These are phyloP conservation scores for Rhinichthys osculus DNA, from an alignment of 2,797 vertebrate species.

Conservation along the genomic window DNA sequence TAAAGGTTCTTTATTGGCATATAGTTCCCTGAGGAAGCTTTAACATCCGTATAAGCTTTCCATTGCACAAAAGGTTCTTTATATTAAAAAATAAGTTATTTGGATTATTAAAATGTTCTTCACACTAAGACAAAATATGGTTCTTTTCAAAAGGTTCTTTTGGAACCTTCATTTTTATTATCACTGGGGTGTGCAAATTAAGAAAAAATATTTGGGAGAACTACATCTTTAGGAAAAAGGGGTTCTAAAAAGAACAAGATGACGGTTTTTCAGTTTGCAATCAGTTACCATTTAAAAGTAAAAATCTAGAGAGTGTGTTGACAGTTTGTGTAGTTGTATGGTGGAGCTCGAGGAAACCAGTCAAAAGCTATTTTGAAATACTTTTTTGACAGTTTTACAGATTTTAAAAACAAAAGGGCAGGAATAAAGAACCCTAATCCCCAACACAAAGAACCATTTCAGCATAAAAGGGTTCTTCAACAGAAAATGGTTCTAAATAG, in stretches of 20 bases:
- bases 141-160: background rate
- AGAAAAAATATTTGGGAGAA: background rate
- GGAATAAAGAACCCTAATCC: background rate
- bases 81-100: background rate
- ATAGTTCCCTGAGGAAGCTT: background rate
- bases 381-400: background rate
- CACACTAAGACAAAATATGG: background rate
- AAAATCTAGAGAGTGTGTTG: background rate
- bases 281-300: background rate
- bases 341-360: background rate
- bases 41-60: background rate
- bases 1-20: background rate
- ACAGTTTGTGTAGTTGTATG: background rate
- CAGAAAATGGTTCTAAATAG: background rate
- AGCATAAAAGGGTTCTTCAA: background rate
- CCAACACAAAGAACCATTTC: background rate
- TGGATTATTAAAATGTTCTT: background rate
- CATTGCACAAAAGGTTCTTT: background rate
- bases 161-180: no score
- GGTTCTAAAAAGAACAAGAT: background rate
- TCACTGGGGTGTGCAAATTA: background rate
- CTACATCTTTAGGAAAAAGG: background rate
- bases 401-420: background rate
- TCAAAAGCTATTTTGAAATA: background rate
- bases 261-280: background rate